A percentile compares a stretch with the other conserved stretches of the same genome.
These are phyloP conservation scores for Ictidomys tridecemlineatus DNA, from an alignment of 2,113 vertebrate species.

Conservation along the genomic window DNA sequence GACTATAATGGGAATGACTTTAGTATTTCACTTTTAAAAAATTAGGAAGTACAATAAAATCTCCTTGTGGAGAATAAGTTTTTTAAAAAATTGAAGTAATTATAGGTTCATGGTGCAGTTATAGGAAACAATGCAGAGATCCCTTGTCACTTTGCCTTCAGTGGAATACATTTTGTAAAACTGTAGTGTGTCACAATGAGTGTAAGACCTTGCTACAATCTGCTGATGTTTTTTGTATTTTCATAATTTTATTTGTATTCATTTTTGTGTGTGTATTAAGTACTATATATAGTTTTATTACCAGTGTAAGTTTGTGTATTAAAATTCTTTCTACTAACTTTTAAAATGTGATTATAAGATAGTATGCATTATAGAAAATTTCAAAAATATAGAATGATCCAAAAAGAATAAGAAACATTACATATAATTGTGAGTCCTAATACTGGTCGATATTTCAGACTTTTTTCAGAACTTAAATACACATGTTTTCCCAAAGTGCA, in stretches of 20 bases:
- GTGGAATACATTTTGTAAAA: no score
- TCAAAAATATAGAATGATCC: background rate
- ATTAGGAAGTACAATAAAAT: background rate
- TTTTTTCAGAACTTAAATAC: background rate
- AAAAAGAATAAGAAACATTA: background rate
- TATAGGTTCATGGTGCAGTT: background rate
- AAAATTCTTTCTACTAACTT: background rate
- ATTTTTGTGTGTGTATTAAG: background rate
- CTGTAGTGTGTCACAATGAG: background rate
- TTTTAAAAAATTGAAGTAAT: background rate
- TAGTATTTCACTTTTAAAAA: background rate
- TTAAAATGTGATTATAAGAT: background rate
- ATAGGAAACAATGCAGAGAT: background rate
- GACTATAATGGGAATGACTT: background rate
- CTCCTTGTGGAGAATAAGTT: background rate
- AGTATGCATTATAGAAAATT: background rate
- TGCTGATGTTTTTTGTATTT: background rate
- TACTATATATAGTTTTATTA: background rate
- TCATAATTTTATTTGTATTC: background rate
- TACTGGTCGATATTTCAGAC: background rate
- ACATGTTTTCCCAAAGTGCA: background rate
- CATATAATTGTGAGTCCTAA: background rate
- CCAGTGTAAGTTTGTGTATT: background rate
- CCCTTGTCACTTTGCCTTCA: background rate
- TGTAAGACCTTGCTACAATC: background rate